A percentile compares a stretch with the other conserved stretches of the same genome.
Evolutionary conservation across 2,888 invertebrate species (phyloP).

Genomic region (Hipparchia sbordonii): DNA sequence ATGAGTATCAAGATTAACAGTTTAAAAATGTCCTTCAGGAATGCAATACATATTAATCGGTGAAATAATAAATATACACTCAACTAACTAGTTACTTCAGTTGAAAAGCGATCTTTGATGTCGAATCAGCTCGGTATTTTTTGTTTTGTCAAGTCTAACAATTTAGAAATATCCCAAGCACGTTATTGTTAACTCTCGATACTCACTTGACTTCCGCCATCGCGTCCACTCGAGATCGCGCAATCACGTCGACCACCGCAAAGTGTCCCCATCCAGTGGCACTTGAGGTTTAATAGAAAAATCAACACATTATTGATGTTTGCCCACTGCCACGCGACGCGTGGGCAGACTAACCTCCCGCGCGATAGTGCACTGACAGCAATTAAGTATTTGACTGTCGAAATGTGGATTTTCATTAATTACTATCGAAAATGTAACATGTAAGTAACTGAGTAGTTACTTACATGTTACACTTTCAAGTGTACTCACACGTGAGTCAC

Average conservation of each 20-base stretch:
- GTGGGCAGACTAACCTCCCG: constrained; percentile 4
- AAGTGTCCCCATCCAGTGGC: constrained; percentile 31
- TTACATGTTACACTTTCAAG: no score
- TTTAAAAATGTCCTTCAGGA: no score
- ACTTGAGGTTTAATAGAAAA: constrained; percentile 26
- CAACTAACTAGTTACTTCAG: neutral
- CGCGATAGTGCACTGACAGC: neutral
- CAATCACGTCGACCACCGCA: constrained; percentile 46
- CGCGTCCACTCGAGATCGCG: constrained; percentile 41
- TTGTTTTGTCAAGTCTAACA: neutral
- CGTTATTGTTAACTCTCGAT: constrained; percentile 22
- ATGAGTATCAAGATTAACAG: no score
- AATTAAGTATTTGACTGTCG: no score
- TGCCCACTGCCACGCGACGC: constrained; percentile 12
- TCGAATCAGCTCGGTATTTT: neutral
- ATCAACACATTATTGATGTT: constrained; percentile 15
- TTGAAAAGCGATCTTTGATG: neutral
- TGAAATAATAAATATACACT: no score
- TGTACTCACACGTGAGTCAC: no score
- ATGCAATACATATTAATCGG: no score
- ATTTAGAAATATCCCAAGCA: constrained; percentile 4
- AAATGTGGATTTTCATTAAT: neutral
- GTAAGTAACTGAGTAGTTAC: no score
- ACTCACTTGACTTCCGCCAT: constrained; percentile 22
- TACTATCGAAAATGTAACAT: no score